Evolutionary conservation across 2,113 vertebrate species (phyloP).

Genomic region (Brachyistius frenatus): DNA sequence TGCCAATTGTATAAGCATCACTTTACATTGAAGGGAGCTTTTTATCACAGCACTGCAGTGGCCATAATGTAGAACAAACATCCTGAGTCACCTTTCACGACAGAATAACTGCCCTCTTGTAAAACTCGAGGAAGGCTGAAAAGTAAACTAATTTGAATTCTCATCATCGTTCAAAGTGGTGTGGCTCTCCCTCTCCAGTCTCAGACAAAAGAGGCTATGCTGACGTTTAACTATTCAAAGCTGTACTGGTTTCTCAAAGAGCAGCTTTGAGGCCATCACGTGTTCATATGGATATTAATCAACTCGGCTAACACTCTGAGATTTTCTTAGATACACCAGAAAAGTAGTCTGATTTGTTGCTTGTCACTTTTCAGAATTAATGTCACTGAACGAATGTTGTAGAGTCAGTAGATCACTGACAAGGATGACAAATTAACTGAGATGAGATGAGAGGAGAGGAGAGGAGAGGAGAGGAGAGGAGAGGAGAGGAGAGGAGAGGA

Average conservation of each 20-base stretch:
- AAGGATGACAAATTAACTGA: constrained; percentile 33
- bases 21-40: constrained; percentile 46
- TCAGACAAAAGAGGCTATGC: constrained; percentile 20
- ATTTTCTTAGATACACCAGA: constrained; percentile 55
- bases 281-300: constrained; percentile 52
- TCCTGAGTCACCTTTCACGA: constrained; percentile 25
- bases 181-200: neutral
- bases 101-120: constrained; percentile 18
- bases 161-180: constrained; percentile 29
- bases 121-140: constrained; percentile 1
- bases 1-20: constrained; percentile 46
- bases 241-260: constrained; percentile 25
- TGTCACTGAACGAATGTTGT: constrained; percentile 40
- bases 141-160: constrained; percentile 18
- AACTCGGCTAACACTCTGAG: constrained; percentile 43
- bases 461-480: neutral
- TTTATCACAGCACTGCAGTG: constrained; percentile 39
- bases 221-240: constrained; percentile 31
- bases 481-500: constrained; percentile 5
- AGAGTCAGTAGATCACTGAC: constrained; percentile 55
- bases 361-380: constrained; percentile 66
- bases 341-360: constrained; percentile 65
- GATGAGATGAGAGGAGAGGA: neutral
- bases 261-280: constrained; percentile 46
- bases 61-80: neutral